Conservation (phyloP, 2,888 invertebrate species). For the Sesamia inferens region DNA sequence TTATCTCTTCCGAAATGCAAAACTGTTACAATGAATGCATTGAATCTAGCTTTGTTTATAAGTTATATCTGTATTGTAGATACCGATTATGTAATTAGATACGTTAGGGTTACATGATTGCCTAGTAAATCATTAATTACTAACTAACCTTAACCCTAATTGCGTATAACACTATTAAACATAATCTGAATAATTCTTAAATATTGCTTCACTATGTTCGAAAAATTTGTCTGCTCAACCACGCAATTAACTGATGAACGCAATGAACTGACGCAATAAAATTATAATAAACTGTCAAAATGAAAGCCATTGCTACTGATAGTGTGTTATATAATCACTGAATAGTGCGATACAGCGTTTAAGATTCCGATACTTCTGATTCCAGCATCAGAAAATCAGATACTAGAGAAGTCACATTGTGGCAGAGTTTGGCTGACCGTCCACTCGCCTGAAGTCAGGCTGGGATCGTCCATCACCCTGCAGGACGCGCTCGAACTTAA, state of each 20-base stretch:
- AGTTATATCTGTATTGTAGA: not conserved
- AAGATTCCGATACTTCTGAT: slow-evolving; percentile 11
- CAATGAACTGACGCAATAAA: no score
- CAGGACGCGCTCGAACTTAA: slow-evolving; percentile 86
- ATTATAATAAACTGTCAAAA: not conserved
- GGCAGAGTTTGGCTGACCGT: slow-evolving; percentile 86
- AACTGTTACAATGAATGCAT: slow-evolving; percentile 19
- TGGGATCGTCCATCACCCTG: slow-evolving; percentile 66
- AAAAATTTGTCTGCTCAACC: not conserved
- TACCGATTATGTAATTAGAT: slow-evolving; percentile 17
- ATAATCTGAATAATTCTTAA: not conserved
- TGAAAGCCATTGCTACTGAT: not conserved
- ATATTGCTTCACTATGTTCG: not conserved
- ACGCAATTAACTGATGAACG: not conserved
- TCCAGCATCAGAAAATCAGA: slow-evolving; percentile 73
- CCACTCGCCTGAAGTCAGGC: slow-evolving; percentile 79
- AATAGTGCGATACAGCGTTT: not conserved
- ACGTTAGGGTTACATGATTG: slow-evolving; percentile 4
- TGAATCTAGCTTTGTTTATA: slow-evolving; percentile 2
- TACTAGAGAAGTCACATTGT: slow-evolving; percentile 81
- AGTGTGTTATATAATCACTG: not conserved
- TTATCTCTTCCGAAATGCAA: slow-evolving; percentile 37
- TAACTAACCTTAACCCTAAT: not conserved
- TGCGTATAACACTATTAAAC: not conserved
- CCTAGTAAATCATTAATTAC: not conserved